Base-by-base conservation (phyloP, 2,113 vertebrate species). In the Isurus oxyrinchus region DNA sequence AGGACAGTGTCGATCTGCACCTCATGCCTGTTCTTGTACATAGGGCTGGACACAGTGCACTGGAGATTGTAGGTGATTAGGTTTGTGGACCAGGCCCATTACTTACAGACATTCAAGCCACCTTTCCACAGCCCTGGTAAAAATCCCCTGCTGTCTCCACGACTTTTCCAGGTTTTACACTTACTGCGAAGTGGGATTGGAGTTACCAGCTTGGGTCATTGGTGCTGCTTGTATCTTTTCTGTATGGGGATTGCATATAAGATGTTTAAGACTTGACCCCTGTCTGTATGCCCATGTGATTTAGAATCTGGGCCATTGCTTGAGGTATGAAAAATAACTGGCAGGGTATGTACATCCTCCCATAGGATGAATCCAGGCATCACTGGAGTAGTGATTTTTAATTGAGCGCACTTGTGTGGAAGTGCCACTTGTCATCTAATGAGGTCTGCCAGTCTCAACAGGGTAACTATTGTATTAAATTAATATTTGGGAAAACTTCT, bases 281-380 rank as follows among this genome's bases (percentile, higher is more conserved):
- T 6, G 94, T 95, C 40, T 95, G 49, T 53, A 19, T 44, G 53
- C 40, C 27, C 44, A 27, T 53, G 25, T 55, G 94, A 72, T 27
- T 95, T 95, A 4, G 67, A 95, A 95, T 72, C 66, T 95, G 67
- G 94, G 94, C 10, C 94, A 95, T 72, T 72, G 63, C 93, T 21
- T 95, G 93, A 35, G 13, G 40, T 95, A 40, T 95, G 94, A 69
- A 53, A 95, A 59, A 91, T 55, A 91, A 95, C 4, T 72, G 67
- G 67, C 16, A 16, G 11, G 67, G 25, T 55, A 16, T 31, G 27
- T 76, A 72, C 94, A 53, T 72, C 63, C 40, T 95, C 94, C 94
- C 63, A 69, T 25, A 69, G 59, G 93, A 95, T 67, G 35, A 49
- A 53, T 55, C 63, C 49, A 53, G 94, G 94, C 67, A 76, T 55